Evolutionary conservation across 2,113 vertebrate species (phyloP), one percentile per base, ranked within the genome.

Genomic region (Typhlomys cinereus): DNA sequence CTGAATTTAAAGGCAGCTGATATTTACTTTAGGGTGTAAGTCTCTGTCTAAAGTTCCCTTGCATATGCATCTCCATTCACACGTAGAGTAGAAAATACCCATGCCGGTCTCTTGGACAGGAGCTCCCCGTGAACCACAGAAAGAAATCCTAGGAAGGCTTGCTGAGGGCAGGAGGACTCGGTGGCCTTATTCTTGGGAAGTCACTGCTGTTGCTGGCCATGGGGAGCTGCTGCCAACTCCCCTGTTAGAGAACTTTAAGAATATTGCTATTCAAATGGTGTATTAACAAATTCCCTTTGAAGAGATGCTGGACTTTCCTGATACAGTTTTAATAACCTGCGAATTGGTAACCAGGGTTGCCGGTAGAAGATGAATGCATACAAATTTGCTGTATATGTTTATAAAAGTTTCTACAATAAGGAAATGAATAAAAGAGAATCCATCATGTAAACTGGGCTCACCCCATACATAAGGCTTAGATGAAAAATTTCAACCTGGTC

Each of bases 231-330:
- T 8, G 20, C 31, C 81, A 73, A n/a, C 61, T 86, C 25, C 57
- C 57, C 36, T 78, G 61, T 50, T 71, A 46, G 31, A 20, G 21
- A 83, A 70, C 29, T 11, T 36, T 50, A 36, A 59, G 52, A 78
- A 82, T 48, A 11, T 57, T 12, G 59, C 88, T 76, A 57, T 64
- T 25, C 86, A 59, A 48, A 78, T 10, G 7, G 54, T 61, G 73
- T 34, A 48, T 50, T 59, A 36, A 29, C n/a, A 50, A 3, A 20
- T 36, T 34, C 46, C 27, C 75, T 84, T 54, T 27, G 21, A 76
- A 59, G 10, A 96, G 20, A 92, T 7, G 34, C 12, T 34, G 31
- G 41, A n/a, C 89, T 85, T 57, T 52, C 48, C 36, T 79, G 85
- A 69, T 48, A n/a, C 3, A 36, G 41, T 41, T 83, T 25, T 61